Percentiles rank a stretch among this genome's conserved stretches.
Evolutionary conservation across 2,888 invertebrate species (phyloP).

Genomic region (Silvanus unidentatus): DNA sequence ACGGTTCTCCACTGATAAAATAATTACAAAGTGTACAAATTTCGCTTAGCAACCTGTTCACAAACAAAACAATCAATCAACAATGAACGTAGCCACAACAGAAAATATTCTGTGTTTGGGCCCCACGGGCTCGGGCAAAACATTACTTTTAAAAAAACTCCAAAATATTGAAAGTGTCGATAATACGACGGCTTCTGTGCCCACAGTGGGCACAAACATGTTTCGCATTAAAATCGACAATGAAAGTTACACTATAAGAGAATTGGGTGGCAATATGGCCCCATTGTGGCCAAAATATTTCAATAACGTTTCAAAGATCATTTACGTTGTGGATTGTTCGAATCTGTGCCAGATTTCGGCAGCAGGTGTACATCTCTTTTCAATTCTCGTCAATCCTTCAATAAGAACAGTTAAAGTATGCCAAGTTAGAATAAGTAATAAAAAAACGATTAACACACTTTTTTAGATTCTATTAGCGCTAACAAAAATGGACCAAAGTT

Average conservation of each 20-base stretch:
- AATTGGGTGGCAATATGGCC: constrained; percentile 76
- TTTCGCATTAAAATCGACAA: constrained; percentile 53
- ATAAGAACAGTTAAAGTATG: constrained; percentile 60
- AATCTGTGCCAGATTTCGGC: constrained; percentile 83
- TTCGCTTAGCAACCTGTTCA: too few relatives aligned
- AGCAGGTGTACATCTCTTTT: constrained; percentile 74
- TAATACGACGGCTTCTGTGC: constrained; percentile 70
- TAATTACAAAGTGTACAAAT: too few relatives aligned
- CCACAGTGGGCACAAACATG: constrained; percentile 75
- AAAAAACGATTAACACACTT: neutral
- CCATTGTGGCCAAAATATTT: constrained; percentile 77
- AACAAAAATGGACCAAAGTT: constrained; percentile 80
- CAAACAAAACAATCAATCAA: too few relatives aligned
- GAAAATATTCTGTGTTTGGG: constrained; percentile 61
- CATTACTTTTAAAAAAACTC: constrained; percentile 67
- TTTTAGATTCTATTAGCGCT: constrained; percentile 62
- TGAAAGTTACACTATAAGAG: constrained; percentile 54
- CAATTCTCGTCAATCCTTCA: constrained; percentile 66
- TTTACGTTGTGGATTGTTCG: constrained; percentile 78
- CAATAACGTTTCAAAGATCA: constrained; percentile 59
- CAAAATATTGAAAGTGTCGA: constrained; percentile 66
- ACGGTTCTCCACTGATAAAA: too few relatives aligned
- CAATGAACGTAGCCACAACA: neutral
- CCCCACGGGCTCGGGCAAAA: constrained; percentile 76
- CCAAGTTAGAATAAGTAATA: neutral